These are phyloP conservation scores for Neodiprion pinetum DNA, from an alignment of 1,140 invertebrate species.

Conservation along the genomic window DNA sequence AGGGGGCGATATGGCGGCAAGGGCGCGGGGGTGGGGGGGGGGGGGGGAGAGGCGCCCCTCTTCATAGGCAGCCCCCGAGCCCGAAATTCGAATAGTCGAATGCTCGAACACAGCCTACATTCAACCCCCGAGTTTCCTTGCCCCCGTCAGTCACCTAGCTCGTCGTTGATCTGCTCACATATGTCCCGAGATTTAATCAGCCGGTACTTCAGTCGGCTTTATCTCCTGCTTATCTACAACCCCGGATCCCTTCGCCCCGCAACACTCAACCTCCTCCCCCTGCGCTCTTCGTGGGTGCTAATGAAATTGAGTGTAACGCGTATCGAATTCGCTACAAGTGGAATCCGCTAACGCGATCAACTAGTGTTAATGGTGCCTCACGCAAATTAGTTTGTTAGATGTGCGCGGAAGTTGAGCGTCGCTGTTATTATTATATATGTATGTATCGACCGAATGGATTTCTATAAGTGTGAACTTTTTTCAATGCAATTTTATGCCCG, in stretches of 20 bases:
- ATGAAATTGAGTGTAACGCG: constrained; percentile 55
- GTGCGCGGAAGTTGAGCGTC: background rate
- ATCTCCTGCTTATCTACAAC: constrained; percentile 48
- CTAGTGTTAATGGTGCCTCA: constrained; percentile 44
- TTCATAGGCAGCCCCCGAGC: background rate
- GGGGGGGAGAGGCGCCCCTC: constrained; percentile 30
- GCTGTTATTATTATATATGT: background rate
- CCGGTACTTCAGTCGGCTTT: constrained; percentile 54
- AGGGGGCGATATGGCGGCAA: constrained; percentile 21
- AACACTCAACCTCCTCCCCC: constrained; percentile 7
- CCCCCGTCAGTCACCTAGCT: background rate
- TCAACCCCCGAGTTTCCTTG: background rate
- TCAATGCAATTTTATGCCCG: too few species aligned
- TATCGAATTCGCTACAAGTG: constrained; percentile 45
- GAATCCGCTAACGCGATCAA: constrained; percentile 47
- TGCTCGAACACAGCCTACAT: background rate
- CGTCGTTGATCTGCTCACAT: constrained; percentile 55
- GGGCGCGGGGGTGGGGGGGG: constrained; percentile 15
- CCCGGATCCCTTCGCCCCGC: constrained; percentile 11
- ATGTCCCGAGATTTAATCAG: constrained; percentile 63
- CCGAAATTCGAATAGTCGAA: background rate
- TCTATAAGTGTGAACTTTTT: too few species aligned
- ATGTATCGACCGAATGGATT: too few species aligned
- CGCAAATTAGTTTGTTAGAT: constrained; percentile 41
- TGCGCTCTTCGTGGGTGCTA: constrained; percentile 32